Conservation (phyloP, 2,888 invertebrate genomes). For the Oligia fasciuncula region DNA sequence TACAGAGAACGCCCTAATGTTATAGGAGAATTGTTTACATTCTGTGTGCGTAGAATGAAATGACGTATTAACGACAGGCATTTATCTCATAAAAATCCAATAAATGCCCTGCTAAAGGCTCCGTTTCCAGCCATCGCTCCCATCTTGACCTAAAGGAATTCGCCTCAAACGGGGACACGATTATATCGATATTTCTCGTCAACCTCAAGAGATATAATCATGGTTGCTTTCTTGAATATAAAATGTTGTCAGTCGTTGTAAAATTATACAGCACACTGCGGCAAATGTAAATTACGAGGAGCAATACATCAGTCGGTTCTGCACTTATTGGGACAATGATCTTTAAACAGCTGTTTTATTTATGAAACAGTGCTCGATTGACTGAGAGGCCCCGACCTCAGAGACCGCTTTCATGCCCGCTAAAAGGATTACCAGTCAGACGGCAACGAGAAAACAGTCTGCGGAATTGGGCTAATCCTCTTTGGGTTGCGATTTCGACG, state of each 20-base stretch:
- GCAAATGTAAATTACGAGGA: conserved; percentile 55
- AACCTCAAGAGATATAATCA: conserved; percentile 47
- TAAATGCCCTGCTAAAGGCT: conserved; percentile 33
- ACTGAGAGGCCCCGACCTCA: conserved; percentile 74
- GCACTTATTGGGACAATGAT: conserved; percentile 73
- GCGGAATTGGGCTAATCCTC: conserved; percentile 78
- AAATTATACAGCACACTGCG: conserved; percentile 54
- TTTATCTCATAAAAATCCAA: conserved; percentile 47
- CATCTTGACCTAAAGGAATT: conserved; percentile 53
- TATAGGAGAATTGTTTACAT: conserved; percentile 34
- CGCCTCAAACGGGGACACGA: conserved; percentile 44
- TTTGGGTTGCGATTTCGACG: conserved; percentile 66
- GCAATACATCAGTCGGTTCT: conserved; percentile 61
- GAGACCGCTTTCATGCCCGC: conserved; percentile 69
- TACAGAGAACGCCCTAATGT: conserved; percentile 11
- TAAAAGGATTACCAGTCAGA: conserved; percentile 76
- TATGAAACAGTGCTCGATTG: conserved; percentile 73
- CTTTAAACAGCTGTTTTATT: conserved; percentile 72
- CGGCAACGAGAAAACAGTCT: conserved; percentile 72
- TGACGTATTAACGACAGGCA: conserved; percentile 31
- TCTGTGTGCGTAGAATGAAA: conserved; percentile 18
- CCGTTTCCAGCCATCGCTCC: conserved; percentile 28
- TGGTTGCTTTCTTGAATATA: conserved; percentile 53
- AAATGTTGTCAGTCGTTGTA: conserved; percentile 45
- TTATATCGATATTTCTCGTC: conserved; percentile 49